These are phyloP conservation scores for Drosophila virilis DNA, from an alignment of 1,140 invertebrate genomes.

Conservation along the genomic window DNA sequence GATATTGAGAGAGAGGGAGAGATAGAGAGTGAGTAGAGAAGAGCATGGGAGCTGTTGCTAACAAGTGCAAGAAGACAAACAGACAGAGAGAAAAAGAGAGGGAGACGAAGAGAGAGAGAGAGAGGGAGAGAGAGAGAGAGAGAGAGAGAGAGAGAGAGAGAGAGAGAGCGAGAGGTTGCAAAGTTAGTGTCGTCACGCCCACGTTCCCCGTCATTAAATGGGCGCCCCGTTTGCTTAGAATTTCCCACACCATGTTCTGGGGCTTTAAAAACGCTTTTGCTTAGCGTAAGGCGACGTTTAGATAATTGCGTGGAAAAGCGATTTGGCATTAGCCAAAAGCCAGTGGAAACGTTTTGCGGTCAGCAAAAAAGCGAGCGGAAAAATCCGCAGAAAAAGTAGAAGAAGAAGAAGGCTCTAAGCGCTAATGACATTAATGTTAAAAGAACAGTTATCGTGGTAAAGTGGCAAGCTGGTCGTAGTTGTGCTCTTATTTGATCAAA, in stretches of 20 bases:
- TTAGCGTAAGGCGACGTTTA: neutral
- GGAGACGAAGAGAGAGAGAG: neutral
- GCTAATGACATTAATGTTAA: neutral
- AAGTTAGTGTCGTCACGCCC: too few relatives aligned
- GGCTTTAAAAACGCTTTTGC: neutral
- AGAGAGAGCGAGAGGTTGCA: too few relatives aligned
- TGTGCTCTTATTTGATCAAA: too few relatives aligned
- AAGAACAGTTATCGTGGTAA: too few relatives aligned
- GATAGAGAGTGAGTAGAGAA: neutral
- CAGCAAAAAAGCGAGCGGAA: neutral
- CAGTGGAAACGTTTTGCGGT: neutral
- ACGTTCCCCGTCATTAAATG: neutral
- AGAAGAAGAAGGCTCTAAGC: too few relatives aligned
- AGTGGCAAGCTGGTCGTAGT: too few relatives aligned
- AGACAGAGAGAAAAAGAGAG: neutral
- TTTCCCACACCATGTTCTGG: neutral
- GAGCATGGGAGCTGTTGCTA: too few relatives aligned
- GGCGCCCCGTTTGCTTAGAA: slow-evolving; percentile 1
- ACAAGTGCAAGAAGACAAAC: neutral
- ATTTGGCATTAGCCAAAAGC: slow-evolving; percentile 10
- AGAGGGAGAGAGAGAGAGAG: neutral
- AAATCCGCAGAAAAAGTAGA: neutral
- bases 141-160: too few relatives aligned
- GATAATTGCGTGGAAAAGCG: slow-evolving; percentile 49
- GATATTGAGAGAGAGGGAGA: neutral